Conservation (phyloP, 2,113 vertebrate genomes). For the Colossoma macropomum region DNA sequence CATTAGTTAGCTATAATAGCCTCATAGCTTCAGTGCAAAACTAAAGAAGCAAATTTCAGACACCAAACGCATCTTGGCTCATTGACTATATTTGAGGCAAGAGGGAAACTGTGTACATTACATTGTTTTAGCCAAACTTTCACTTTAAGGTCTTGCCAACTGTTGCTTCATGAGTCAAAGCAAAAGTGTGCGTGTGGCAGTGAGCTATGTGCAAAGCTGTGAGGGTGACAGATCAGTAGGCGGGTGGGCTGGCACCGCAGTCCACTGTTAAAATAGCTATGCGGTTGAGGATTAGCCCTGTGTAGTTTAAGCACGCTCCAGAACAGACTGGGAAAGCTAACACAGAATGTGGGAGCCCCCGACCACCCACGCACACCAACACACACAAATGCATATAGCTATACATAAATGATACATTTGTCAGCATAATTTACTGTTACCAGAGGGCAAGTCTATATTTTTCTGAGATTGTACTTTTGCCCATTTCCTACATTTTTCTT, state of each 20-base stretch:
- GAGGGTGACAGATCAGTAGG: not conserved
- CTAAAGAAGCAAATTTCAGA: too few species aligned
- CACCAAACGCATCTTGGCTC: too few species aligned
- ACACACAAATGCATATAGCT: not conserved
- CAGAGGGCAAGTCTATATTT: too few species aligned
- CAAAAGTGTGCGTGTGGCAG: not conserved
- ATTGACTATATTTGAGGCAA: too few species aligned
- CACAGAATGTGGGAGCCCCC: conserved; percentile 18
- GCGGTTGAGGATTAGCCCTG: conserved; percentile 25
- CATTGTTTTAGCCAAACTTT: not conserved
- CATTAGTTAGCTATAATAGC: too few species aligned
- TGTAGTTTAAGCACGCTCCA: not conserved
- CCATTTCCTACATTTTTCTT: too few species aligned
- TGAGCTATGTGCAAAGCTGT: conserved; percentile 9
- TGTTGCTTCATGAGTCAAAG: not conserved
- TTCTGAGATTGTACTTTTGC: too few species aligned
- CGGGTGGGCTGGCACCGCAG: conserved; percentile 32
- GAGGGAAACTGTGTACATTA: not conserved
- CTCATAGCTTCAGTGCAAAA: too few species aligned
- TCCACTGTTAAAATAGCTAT: conserved; percentile 30
- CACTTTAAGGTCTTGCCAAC: not conserved
- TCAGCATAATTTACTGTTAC: too few species aligned
- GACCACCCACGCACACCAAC: conserved; percentile 29
- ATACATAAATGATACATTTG: too few species aligned
- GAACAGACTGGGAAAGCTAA: conserved; percentile 28